phyloP scores from a whole-genome alignment of 1,140 invertebrate genomes.

The Samia ricini region DNA sequence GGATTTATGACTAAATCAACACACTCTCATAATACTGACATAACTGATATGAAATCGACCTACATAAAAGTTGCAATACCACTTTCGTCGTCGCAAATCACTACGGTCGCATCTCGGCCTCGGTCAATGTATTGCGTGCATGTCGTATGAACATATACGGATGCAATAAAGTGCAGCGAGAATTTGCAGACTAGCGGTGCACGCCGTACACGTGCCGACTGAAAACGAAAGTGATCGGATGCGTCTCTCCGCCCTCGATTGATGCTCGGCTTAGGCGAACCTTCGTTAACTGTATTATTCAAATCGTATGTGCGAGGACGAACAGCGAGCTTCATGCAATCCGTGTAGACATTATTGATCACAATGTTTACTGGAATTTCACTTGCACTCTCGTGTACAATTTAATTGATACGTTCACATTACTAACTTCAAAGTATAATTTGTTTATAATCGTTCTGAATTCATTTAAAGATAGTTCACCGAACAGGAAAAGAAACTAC shows the following conservation, averaged over 20 bases:
- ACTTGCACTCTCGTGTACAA: constrained; percentile 61
- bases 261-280: constrained; percentile 58
- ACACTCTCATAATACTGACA: constrained; percentile 53
- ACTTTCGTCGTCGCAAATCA: constrained; percentile 76
- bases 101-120: constrained; percentile 68
- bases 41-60: constrained; percentile 64
- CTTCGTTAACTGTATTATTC: constrained; percentile 70
- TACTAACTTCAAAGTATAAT: not conserved
- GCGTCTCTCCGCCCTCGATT: constrained; percentile 66
- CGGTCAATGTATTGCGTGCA: constrained; percentile 71
- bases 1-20: constrained; percentile 15
- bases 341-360: constrained; percentile 37
- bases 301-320: constrained; percentile 52
- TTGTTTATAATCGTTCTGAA: not conserved
- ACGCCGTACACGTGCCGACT: constrained; percentile 63
- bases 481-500: too few relatives aligned
- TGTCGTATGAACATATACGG: constrained; percentile 72
- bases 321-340: constrained; percentile 16
- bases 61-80: constrained; percentile 74
- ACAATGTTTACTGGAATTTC: constrained; percentile 35
- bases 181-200: constrained; percentile 62
- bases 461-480: too few relatives aligned
- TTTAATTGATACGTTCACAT: constrained; percentile 36
- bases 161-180: constrained; percentile 67
- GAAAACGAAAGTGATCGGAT: constrained; percentile 74